Percentiles rank a stretch among this genome's conserved stretches.
Evolutionary conservation across 2,888 invertebrate species (phyloP).

Genomic region (Molorchus minor): DNA sequence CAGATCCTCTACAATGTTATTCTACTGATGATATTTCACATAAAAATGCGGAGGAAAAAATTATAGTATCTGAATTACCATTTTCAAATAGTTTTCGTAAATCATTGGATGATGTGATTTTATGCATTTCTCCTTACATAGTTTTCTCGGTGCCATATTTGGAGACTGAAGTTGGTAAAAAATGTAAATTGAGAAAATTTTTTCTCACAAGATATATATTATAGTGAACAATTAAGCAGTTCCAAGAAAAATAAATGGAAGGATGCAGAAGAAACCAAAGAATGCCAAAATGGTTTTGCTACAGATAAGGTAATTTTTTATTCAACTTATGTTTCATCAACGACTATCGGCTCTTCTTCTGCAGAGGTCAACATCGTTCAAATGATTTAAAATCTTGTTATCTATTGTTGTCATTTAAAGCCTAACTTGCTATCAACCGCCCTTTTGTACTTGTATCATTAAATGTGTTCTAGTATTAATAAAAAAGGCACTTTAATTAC

Average conservation of each 20-base stretch:
- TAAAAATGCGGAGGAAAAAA: slow-evolving; percentile 33
- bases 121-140: slow-evolving; percentile 89
- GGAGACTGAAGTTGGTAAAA: slow-evolving; percentile 83
- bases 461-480: no score
- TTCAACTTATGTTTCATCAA: neutral
- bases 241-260: slow-evolving; percentile 47
- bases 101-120: slow-evolving; percentile 75
- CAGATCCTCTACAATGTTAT: slow-evolving; percentile 77
- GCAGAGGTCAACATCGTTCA: no score
- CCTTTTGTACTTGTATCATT: no score
- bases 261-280: slow-evolving; percentile 36
- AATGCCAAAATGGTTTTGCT: slow-evolving; percentile 11
- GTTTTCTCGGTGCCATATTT: slow-evolving; percentile 86
- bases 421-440: no score
- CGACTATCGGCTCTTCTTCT: slow-evolving; percentile 4
- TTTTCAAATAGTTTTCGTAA: slow-evolving; percentile 76
- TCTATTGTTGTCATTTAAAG: no score
- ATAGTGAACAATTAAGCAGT: slow-evolving; percentile 69
- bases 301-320: slow-evolving; percentile 38
- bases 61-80: slow-evolving; percentile 69
- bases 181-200: slow-evolving; percentile 76
- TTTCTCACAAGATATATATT: slow-evolving; percentile 79
- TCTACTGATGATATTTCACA: slow-evolving; percentile 41
- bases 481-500: no score
- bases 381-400: no score